A percentile compares a stretch with the other conserved stretches of the same genome.
These are phyloP conservation scores for Orthonyx spaldingii DNA, from an alignment of 2,113 vertebrate species.

Conservation along the genomic window DNA sequence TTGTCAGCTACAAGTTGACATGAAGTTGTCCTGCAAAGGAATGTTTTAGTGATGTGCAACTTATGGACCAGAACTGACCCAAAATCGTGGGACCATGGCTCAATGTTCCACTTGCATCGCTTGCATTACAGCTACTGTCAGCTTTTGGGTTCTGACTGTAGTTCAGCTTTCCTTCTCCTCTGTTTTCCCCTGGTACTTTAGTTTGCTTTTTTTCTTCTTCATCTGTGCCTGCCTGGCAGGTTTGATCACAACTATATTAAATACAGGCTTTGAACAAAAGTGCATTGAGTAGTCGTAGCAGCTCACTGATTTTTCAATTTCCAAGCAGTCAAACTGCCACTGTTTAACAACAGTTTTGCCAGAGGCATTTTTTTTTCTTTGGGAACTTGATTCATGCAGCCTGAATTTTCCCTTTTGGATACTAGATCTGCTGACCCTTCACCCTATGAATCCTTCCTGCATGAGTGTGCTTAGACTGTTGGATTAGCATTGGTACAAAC, in stretches of 20 bases:
- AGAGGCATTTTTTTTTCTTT: neutral
- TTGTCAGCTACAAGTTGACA: neutral
- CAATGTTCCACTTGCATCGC: neutral
- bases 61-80: neutral
- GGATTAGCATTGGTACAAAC: slow-evolving; percentile 52
- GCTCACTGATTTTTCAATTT: neutral
- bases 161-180: neutral
- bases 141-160: neutral
- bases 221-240: neutral
- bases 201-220: neutral
- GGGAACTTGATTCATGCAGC: neutral
- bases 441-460: slow-evolving; percentile 31
- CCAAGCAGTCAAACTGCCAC: neutral
- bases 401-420: neutral
- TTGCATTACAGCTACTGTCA: neutral
- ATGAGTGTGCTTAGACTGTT: slow-evolving; percentile 46
- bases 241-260: neutral
- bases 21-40: neutral
- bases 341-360: slow-evolving; percentile 7
- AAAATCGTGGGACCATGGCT: neutral
- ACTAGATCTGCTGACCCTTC: slow-evolving; percentile 4
- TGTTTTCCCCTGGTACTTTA: neutral
- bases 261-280: neutral
- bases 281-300: neutral
- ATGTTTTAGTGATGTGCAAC: neutral